Evolutionary conservation across 2,113 vertebrate species (phyloP), one percentile per base, ranked within the genome.

Genomic region (Hippopotamus amphibius): DNA sequence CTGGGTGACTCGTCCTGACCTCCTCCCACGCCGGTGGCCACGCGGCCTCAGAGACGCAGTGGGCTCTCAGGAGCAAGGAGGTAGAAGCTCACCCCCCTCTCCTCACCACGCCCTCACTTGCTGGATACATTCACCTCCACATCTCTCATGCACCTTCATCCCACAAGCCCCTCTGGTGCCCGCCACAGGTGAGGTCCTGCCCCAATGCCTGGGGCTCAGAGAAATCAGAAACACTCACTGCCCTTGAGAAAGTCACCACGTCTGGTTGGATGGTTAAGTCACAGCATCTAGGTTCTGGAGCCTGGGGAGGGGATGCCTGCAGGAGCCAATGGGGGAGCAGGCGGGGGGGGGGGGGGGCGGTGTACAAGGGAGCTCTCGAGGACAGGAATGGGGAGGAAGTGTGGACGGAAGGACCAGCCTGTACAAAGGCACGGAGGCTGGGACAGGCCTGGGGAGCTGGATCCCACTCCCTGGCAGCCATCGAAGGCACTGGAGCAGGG

Each of bases 171-270:
- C 26, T 3, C n/a, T 10, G 12, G 55, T 26, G 33, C 69, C 68
- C 15, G 16, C 53, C 65, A 30, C 15, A 57, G 41, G 41, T 26
- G 28, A 96, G 69, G 77, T 26, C 59, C 69, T 2, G 22, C 22
- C 30, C 82, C 50, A 22, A 3, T 16, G 26, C 46, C 7, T 0
- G 7, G 74, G 22, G 48, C 41, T 76, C 66, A 61, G 90, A 37
- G 30, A 50, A 37, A 74, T 66, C 63, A 76, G 79, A 94, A 85
- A 46, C 55, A 46, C 37, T 28, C 6, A 15, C 57, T 79, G 72
- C 66, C 92, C 55, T 93, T 69, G 72, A 95, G 87, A 97, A 96
- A 83, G 95, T 50, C 93, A 79, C 50, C 15, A 5, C 3, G 7
- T 80, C 88, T 69, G 43, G 55, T 3, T 3, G n/a, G 33, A 41